These are phyloP conservation scores for Passer montanus DNA, from an alignment of 2,113 vertebrate genomes.

Conservation along the genomic window DNA sequence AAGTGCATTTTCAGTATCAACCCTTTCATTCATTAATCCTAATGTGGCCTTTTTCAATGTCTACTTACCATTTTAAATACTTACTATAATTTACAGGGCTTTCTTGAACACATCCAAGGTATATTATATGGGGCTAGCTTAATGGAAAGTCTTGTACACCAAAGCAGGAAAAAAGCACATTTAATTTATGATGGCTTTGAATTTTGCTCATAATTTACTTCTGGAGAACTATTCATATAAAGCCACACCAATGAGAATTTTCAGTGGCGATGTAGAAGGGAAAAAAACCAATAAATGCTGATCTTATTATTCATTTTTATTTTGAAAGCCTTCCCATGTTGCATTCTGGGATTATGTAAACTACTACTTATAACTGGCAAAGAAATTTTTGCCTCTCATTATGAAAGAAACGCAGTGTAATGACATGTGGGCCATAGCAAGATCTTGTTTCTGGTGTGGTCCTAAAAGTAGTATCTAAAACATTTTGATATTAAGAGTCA, in stretches of 20 bases:
- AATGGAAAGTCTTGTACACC: slow-evolving; percentile 83
- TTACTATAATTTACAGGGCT: slow-evolving; percentile 83
- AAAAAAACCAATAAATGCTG: slow-evolving; percentile 70
- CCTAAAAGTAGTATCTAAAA: not conserved
- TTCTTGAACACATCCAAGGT: slow-evolving; percentile 82
- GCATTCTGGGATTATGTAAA: slow-evolving; percentile 64
- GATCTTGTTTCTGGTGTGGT: not conserved
- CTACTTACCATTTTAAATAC: slow-evolving; percentile 86
- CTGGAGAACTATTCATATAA: slow-evolving; percentile 72
- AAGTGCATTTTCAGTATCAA: slow-evolving; percentile 80
- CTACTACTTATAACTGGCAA: slow-evolving; percentile 55
- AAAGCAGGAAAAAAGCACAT: slow-evolving; percentile 73
- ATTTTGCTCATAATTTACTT: slow-evolving; percentile 82
- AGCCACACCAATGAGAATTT: slow-evolving; percentile 70
- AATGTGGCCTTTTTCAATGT: slow-evolving; percentile 82
- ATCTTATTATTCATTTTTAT: slow-evolving; percentile 67
- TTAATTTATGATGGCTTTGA: slow-evolving; percentile 80
- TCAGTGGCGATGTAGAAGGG: slow-evolving; percentile 54
- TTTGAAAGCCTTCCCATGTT: slow-evolving; percentile 58
- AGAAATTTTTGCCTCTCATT: not conserved
- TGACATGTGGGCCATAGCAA: not conserved
- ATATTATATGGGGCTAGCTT: slow-evolving; percentile 83
- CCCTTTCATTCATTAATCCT: slow-evolving; percentile 85
- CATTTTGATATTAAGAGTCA: not conserved
- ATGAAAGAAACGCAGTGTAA: slow-evolving; percentile 26